Conservation (phyloP, 2,113 vertebrate species). For the Forbesichthys agassizii region DNA sequence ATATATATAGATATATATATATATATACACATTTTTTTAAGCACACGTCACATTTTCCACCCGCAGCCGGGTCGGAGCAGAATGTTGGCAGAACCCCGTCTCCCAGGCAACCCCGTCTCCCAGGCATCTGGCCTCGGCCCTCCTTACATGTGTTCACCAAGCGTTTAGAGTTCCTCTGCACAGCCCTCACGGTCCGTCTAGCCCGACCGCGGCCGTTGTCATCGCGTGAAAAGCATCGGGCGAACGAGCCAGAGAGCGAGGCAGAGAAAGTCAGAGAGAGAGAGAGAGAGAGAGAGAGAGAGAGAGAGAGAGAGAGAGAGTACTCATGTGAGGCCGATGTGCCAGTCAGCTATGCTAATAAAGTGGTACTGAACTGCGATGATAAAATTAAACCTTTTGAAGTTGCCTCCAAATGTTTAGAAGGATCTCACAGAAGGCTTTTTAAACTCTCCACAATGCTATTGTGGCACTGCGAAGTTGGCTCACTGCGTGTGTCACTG, state of each 20-base stretch:
- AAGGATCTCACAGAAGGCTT: constrained; percentile 13
- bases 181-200: constrained; percentile 24
- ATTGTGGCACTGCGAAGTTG: constrained; percentile 9
- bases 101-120: no score
- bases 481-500: constrained; percentile 6
- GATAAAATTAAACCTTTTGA: constrained; percentile 46
- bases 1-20: no score
- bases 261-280: not conserved
- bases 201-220: constrained; percentile 13
- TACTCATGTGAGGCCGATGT: not conserved
- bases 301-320: not conserved
- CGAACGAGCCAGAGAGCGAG: not conserved
- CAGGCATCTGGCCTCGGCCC: no score
- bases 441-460: not conserved
- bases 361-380: constrained; percentile 25
- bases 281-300: constrained; percentile 15
- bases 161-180: constrained; percentile 34
- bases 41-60: no score
- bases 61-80: no score
- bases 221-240: constrained; percentile 22
- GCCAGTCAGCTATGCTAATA: not conserved
- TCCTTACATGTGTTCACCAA: constrained; percentile 39
- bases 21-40: no score
- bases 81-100: no score
- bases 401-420: constrained; percentile 39